Conservation (phyloP, 2,113 vertebrate genomes). For the Tragelaphus scriptus region DNA sequence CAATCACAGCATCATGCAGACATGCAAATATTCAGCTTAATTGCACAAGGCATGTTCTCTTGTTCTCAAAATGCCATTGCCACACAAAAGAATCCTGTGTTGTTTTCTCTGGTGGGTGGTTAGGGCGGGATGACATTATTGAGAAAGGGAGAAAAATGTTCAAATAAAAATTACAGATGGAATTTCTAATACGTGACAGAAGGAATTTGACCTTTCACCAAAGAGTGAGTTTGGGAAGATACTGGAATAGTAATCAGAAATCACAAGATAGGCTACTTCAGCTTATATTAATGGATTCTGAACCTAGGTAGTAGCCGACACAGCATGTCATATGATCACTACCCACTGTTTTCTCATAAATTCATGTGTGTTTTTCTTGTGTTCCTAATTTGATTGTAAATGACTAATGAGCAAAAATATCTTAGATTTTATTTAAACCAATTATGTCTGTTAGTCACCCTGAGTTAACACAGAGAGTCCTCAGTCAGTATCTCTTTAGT, state of each 20-base stretch:
- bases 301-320: neutral
- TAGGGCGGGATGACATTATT: conserved; percentile 39
- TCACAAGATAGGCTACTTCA: neutral
- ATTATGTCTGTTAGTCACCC: neutral
- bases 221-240: conserved; percentile 23
- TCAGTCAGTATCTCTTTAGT: neutral
- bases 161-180: conserved; percentile 50
- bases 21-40: conserved; percentile 13
- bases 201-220: conserved; percentile 52
- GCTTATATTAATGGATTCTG: neutral
- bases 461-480: neutral
- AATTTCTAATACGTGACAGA: conserved; percentile 53
- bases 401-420: neutral
- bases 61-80: conserved; percentile 42
- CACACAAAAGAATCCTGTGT: conserved; percentile 40
- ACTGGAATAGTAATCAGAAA: neutral
- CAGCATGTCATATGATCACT: neutral
- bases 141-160: conserved; percentile 2
- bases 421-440: neutral
- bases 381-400: neutral
- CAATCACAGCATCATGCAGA: conserved; percentile 5
- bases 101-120: conserved; percentile 30
- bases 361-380: neutral
- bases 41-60: conserved; percentile 7
- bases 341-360: neutral